These are phyloP conservation scores for Drosophila fuyamai DNA, from an alignment of 1,140 invertebrate species.

Conservation along the genomic window DNA sequence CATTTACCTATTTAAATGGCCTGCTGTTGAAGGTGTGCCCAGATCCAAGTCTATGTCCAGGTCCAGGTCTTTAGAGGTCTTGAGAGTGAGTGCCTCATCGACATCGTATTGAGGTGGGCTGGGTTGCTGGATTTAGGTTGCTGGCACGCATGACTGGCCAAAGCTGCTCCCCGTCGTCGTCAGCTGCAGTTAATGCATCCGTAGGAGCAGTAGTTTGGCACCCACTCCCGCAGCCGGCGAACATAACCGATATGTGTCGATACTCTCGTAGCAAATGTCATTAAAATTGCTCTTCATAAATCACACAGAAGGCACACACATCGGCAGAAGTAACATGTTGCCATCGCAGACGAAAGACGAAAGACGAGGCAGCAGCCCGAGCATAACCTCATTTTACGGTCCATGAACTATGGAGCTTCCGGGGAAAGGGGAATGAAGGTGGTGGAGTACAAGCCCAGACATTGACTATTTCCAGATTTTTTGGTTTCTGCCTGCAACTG, in stretches of 20 bases:
- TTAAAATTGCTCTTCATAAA: conserved; percentile 84
- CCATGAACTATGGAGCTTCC: conserved; percentile 64
- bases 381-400: conserved; percentile 82
- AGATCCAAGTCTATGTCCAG: conserved; percentile 9
- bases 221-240: conserved; percentile 33
- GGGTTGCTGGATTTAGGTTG: conserved; percentile 10
- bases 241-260: conserved; percentile 70
- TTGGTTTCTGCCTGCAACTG: conserved; percentile 16
- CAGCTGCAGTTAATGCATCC: conserved; percentile 46
- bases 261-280: conserved; percentile 79
- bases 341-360: conserved; percentile 13
- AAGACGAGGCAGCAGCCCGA: conserved; percentile 60
- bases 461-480: conserved; percentile 36
- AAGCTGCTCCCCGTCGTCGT: conserved; percentile 38
- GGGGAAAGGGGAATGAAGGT: conserved; percentile 3
- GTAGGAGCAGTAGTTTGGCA: conserved; percentile 23
- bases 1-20: background rate
- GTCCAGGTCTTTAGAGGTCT: conserved; percentile 14
- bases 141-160: conserved; percentile 68
- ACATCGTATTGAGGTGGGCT: conserved; percentile 10
- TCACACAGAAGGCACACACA: conserved; percentile 65
- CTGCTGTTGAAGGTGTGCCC: conserved; percentile 54
- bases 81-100: conserved; percentile 33
- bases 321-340: conserved; percentile 39
- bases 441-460: conserved; percentile 3